Conservation (phyloP, 2,888 invertebrate genomes). For the Lacanobia oleracea region DNA sequence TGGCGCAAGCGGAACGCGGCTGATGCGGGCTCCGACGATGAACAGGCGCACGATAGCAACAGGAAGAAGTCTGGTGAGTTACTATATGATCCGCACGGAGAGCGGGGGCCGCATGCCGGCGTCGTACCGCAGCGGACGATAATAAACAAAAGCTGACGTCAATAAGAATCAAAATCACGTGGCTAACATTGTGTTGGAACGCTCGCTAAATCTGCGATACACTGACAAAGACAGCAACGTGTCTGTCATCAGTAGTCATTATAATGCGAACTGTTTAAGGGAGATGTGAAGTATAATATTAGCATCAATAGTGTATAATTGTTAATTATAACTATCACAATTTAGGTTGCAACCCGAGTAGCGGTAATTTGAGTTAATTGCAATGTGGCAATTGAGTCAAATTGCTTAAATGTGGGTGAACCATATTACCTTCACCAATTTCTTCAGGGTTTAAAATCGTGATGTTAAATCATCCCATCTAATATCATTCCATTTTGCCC, state of each 20-base stretch:
- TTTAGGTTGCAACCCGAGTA: too few relatives aligned
- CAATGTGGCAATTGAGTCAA: too few relatives aligned
- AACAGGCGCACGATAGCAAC: slow-evolving; percentile 64
- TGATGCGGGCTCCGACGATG: slow-evolving; percentile 85
- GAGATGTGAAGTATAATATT: too few relatives aligned
- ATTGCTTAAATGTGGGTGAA: too few relatives aligned
- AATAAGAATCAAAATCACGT: neutral
- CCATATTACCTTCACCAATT: too few relatives aligned
- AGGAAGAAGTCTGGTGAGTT: slow-evolving; percentile 73
- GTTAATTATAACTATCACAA: too few relatives aligned
- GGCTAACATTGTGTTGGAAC: neutral
- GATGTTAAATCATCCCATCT: neutral
- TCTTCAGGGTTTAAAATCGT: neutral
- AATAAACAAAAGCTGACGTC: slow-evolving; percentile 79
- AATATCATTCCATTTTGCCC: neutral
- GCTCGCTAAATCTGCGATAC: neutral
- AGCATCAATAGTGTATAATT: too few relatives aligned
- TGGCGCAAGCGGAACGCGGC: slow-evolving; percentile 95
- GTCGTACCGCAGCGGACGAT: slow-evolving; percentile 97
- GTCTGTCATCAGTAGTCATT: too few relatives aligned
- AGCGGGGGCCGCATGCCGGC: slow-evolving; percentile 98
- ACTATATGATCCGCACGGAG: slow-evolving; percentile 96
- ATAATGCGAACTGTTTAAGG: neutral
- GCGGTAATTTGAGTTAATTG: too few relatives aligned
- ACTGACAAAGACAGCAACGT: too few relatives aligned